Evolutionary conservation across 2,113 vertebrate genomes (phyloP).

Genomic region (Urocitellus parryii): DNA sequence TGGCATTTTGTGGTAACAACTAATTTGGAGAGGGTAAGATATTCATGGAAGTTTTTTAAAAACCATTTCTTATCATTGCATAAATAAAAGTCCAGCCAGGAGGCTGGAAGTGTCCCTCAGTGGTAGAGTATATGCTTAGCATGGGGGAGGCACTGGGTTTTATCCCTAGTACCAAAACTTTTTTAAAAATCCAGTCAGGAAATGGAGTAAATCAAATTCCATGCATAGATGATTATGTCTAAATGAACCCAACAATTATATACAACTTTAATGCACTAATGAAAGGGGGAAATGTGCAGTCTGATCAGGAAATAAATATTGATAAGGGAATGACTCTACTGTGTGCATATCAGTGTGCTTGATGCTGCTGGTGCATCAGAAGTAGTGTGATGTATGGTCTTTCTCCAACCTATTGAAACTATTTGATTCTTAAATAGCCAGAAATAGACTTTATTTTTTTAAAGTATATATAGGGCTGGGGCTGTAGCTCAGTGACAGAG

Average conservation of each 20-base stretch:
- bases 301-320: background rate
- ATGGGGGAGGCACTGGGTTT: background rate
- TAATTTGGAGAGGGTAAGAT: background rate
- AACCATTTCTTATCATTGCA: background rate
- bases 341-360: background rate
- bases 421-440: conserved; percentile 42
- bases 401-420: conserved; percentile 21
- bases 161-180: background rate
- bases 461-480: no score
- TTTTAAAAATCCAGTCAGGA: background rate
- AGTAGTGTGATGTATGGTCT: background rate
- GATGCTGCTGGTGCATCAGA: background rate
- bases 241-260: no score
- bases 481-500: no score
- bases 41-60: conserved; percentile 24
- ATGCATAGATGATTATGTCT: no score
- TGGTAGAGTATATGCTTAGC: background rate
- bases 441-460: background rate
- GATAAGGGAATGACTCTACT: background rate
- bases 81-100: background rate
- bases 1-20: background rate
- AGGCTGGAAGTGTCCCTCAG: background rate
- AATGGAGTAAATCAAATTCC: background rate
- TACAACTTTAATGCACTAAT: no score
- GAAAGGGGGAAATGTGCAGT: background rate